Conservation (phyloP, 2,888 invertebrate species). For the Folsomia candida region DNA sequence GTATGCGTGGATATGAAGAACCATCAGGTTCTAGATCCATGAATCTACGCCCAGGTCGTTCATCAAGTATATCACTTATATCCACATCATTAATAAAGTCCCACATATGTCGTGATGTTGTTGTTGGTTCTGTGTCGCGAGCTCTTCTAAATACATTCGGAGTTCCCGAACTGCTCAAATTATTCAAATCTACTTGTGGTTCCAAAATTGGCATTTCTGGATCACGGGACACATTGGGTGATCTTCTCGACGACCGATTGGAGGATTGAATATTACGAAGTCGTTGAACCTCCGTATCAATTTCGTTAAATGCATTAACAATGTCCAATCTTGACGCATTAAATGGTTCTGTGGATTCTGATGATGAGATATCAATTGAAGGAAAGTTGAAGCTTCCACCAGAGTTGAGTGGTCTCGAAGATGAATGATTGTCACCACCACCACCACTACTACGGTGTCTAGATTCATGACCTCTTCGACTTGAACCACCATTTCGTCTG, state of each 20-base stretch:
- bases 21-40: slow-evolving; percentile 11
- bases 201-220: slow-evolving; percentile 32
- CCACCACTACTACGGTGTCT: too few relatives aligned
- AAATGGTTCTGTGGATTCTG: too few relatives aligned
- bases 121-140: neutral
- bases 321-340: too few relatives aligned
- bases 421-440: too few relatives aligned
- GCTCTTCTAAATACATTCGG: neutral
- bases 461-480: too few relatives aligned
- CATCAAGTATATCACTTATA: neutral
- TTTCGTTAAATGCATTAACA: slow-evolving; percentile 1
- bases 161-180: neutral
- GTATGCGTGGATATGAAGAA: neutral
- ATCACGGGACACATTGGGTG: too few relatives aligned
- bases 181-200: slow-evolving; percentile 17
- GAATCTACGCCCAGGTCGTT: neutral
- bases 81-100: neutral
- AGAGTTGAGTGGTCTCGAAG: too few relatives aligned
- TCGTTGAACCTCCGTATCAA: neutral
- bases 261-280: neutral
- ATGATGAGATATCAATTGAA: too few relatives aligned
- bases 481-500: too few relatives aligned
- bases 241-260: neutral
- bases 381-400: too few relatives aligned
- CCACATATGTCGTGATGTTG: neutral